These are phyloP conservation scores for Drosophila ironensis DNA, from an alignment of 1,140 invertebrate genomes.

Conservation along the genomic window DNA sequence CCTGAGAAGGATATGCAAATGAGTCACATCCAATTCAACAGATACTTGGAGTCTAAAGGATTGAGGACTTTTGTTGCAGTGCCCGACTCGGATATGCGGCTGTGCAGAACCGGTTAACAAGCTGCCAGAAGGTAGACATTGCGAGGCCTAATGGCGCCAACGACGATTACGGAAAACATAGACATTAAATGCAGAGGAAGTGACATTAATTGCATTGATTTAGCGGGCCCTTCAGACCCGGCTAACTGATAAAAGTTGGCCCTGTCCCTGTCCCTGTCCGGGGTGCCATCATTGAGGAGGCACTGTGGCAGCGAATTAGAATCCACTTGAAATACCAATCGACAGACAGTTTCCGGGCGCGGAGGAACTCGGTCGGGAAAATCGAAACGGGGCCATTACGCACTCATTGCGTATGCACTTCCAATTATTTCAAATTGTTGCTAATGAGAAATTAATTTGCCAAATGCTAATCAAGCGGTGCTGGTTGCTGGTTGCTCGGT, in stretches of 20 bases:
- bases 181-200: conserved; percentile 77
- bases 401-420: conserved; percentile 58
- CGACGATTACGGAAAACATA: conserved; percentile 70
- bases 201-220: conserved; percentile 78
- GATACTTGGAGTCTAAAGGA: too few relatives aligned
- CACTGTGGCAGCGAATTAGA: too few relatives aligned
- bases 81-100: neutral
- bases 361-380: neutral
- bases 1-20: too few relatives aligned
- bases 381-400: conserved; percentile 16
- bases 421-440: conserved; percentile 69
- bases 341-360: conserved; percentile 1
- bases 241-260: conserved; percentile 55
- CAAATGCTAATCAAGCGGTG: conserved; percentile 62
- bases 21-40: too few relatives aligned
- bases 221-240: conserved; percentile 46
- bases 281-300: neutral
- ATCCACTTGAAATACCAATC: conserved; percentile 1
- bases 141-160: conserved; percentile 56
- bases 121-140: neutral
- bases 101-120: conserved; percentile 21
- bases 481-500: conserved; percentile 4
- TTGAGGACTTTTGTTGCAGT: neutral
- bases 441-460: conserved; percentile 74
- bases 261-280: conserved; percentile 8